phyloP scores from a whole-genome alignment of 2,113 vertebrate genomes.

The Psettodes erumei region DNA sequence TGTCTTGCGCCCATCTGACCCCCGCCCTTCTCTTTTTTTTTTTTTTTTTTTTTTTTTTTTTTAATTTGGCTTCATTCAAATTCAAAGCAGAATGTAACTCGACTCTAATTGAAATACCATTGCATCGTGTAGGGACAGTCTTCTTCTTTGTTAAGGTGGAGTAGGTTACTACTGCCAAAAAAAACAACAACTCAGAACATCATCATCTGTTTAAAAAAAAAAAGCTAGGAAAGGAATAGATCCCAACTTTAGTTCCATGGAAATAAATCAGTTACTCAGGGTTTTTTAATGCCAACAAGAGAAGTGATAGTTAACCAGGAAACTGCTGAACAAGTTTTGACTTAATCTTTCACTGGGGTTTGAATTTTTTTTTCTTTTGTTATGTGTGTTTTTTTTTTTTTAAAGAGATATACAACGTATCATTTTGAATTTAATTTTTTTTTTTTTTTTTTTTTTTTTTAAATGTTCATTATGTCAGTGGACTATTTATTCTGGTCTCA shows the following conservation, averaged over 20 bases:
- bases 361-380: constrained; percentile 53
- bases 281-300: constrained; percentile 82
- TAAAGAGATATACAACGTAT: constrained; percentile 59
- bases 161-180: constrained; percentile 60
- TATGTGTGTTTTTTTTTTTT: constrained; percentile 49
- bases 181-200: constrained; percentile 48
- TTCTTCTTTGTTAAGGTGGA: constrained; percentile 42
- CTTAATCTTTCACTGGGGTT: constrained; percentile 72
- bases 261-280: constrained; percentile 83
- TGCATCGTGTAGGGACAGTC: constrained; percentile 26
- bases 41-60: too few relatives aligned
- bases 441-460: constrained; percentile 71
- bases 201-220: constrained; percentile 15
- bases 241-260: constrained; percentile 61
- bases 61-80: constrained; percentile 61
- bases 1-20: constrained; percentile 68
- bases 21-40: too few relatives aligned
- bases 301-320: constrained; percentile 69
- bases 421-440: constrained; percentile 56
- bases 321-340: constrained; percentile 75
- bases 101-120: constrained; percentile 46
- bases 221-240: constrained; percentile 33
- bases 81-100: constrained; percentile 51
- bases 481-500: constrained; percentile 77
- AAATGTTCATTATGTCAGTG: constrained; percentile 72